These are phyloP conservation scores for Tetrapedia diversipes DNA, from an alignment of 2,888 invertebrate species.

Conservation along the genomic window DNA sequence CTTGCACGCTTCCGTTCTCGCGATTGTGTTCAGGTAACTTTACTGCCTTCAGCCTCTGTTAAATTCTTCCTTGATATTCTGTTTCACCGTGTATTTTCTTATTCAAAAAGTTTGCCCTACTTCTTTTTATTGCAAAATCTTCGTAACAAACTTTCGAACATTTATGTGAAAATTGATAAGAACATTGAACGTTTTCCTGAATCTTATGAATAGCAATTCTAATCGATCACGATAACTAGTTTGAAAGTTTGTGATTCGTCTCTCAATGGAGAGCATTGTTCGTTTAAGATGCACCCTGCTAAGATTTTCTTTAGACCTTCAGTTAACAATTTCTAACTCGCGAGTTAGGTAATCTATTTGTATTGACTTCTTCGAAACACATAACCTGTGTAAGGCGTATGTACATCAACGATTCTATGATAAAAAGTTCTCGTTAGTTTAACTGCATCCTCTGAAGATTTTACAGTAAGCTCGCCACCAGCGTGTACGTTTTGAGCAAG, in stretches of 20 bases:
- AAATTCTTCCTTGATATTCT: not conserved
- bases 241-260: not conserved
- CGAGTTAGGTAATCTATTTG: not conserved
- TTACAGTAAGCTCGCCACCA: conserved; percentile 9
- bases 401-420: conserved; percentile 31
- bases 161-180: no score
- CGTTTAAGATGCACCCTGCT: not conserved
- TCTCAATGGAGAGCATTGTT: not conserved
- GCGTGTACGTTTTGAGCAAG: not conserved
- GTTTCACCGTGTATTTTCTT: not conserved
- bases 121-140: no score
- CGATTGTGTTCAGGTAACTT: not conserved
- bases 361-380: not conserved
- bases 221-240: not conserved
- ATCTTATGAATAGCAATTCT: not conserved
- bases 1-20: not conserved
- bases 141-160: not conserved
- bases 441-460: conserved; percentile 12
- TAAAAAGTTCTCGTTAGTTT: conserved; percentile 12
- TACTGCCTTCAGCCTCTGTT: not conserved
- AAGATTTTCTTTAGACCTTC: not conserved
- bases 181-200: not conserved
- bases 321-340: not conserved
- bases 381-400: no score
- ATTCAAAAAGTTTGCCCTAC: not conserved